phyloP scores from a whole-genome alignment of 2,888 invertebrate genomes.

The Pristionchus maxplancki region DNA sequence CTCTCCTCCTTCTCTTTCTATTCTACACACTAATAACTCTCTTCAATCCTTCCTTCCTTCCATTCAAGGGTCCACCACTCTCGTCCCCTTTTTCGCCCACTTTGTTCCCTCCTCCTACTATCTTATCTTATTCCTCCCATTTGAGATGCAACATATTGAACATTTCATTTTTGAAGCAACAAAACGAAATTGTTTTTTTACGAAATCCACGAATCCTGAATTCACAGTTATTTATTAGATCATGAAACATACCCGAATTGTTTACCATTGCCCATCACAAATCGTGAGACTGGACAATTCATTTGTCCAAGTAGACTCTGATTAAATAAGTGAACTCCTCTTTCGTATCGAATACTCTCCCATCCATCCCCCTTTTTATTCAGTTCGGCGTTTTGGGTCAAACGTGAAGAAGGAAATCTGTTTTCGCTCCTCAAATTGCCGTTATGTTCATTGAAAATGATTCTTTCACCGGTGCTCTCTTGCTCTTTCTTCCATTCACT shows the following conservation, averaged over 20 bases:
- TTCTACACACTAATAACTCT: slow-evolving; percentile 44
- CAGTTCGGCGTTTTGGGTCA: neutral
- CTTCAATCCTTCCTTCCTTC: slow-evolving; percentile 23
- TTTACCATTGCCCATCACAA: neutral
- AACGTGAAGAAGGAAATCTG: neutral
- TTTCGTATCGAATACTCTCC: neutral
- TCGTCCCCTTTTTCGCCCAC: neutral
- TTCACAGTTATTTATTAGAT: too few relatives aligned
- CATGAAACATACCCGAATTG: neutral
- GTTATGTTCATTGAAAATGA: neutral
- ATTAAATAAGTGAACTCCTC: neutral
- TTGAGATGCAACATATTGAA: neutral
- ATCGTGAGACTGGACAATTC: neutral
- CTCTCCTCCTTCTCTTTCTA: neutral
- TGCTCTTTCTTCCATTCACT: slow-evolving; percentile 33
- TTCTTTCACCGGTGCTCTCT: neutral
- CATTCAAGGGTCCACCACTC: slow-evolving; percentile 23
- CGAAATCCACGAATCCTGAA: too few relatives aligned
- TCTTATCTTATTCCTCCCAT: neutral
- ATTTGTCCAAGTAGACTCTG: neutral
- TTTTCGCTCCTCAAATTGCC: neutral
- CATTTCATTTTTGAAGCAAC: too few relatives aligned
- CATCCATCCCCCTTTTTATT: neutral
- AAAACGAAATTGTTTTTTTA: neutral
- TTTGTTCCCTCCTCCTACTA: neutral